These are phyloP conservation scores for Pangasius djambal DNA, from an alignment of 2,797 vertebrate species.

Conservation along the genomic window DNA sequence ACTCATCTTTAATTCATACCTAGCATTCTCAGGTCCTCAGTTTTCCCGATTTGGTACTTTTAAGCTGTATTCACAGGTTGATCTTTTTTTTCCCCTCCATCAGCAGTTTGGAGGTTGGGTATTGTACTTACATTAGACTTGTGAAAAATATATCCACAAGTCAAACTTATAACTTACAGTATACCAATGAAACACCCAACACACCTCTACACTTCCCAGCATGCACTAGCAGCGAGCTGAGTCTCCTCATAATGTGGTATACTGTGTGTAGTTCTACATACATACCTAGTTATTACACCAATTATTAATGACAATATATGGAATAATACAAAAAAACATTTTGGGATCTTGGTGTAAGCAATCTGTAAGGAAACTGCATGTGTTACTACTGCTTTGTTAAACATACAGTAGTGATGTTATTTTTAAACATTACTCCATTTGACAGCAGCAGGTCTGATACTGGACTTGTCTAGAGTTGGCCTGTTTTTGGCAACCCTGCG, in stretches of 20 bases:
- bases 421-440: background rate
- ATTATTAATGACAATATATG: background rate
- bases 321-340: background rate
- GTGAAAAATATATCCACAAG: background rate
- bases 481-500: background rate
- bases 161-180: background rate
- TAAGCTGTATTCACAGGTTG: background rate
- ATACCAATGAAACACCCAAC: background rate
- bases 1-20: background rate
- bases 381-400: background rate
- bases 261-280: background rate
- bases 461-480: background rate
- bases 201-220: background rate
- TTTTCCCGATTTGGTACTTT: background rate
- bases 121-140: background rate
- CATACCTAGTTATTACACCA: background rate
- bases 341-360: too few relatives aligned
- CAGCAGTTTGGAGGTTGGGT: background rate
- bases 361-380: background rate
- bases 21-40: background rate
- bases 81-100: background rate
- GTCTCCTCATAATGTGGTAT: background rate
- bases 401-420: background rate
- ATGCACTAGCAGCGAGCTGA: background rate
- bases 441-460: background rate